Evolutionary conservation across 2,797 vertebrate species (phyloP), one percentile per base, ranked within the genome.

Genomic region (Yasuhikotakia modesta): DNA sequence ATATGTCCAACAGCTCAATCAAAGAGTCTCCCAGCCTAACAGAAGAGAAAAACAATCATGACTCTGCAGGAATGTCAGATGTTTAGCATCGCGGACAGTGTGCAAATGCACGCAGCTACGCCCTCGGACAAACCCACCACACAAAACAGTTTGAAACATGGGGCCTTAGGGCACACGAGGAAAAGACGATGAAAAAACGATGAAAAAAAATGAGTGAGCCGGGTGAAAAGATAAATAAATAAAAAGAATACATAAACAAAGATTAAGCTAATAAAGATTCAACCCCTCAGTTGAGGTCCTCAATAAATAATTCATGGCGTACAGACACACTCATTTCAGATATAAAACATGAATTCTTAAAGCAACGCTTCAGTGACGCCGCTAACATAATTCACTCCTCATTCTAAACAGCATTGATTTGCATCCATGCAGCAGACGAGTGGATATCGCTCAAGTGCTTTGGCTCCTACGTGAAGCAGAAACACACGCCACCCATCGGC

Each of bases 201-300:
- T n/a, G n/a, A n/a, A n/a, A n/a, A n/a, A n/a, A 87, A 91, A 91
- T 87, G 5, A 32, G 32, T 80, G 86, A 87, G 68, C 24, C 3
- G 19, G 79, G 8, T 27, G 63, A 87, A 80, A 84, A 91, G 90
- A 93, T 91, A 92, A 91, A 93, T 91, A 92, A 35, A 35, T 35
- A n/a, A 35, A 90, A 91, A 89, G 89, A 81, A 79, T 71, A 76
- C 45, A 87, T 81, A 89, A 85, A 89, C 85, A 92, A 79, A 83
- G 92, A 93, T 92, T 91, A 93, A 89, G 86, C 90, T 92, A 93
- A 93, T 91, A 92, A 89, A 91, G 91, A 92, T 92, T 91, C 91
- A 91, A 91, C 89, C 87, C 89, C 89, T 91, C 91, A 90, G 91
- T 90, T 87, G 83, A 90, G 87, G 88, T 89, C 81, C 87, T 89